These are phyloP conservation scores for Nysson spinosus DNA, from an alignment of 2,888 invertebrate genomes.

Conservation along the genomic window DNA sequence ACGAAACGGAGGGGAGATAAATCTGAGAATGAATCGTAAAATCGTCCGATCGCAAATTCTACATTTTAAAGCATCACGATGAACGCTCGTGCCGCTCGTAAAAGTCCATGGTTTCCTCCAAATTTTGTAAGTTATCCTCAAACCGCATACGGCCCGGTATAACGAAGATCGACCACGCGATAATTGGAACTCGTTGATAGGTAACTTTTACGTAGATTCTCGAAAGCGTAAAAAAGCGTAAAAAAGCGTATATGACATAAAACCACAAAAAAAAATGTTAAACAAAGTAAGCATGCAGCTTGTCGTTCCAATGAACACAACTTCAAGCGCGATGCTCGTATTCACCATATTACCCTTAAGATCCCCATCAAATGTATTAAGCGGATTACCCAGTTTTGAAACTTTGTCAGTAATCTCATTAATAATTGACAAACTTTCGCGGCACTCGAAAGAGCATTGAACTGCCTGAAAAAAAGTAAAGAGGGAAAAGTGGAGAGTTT, in stretches of 20 bases:
- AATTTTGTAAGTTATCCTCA: constrained; percentile 40
- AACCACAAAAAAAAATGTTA: no score
- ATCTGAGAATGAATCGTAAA: constrained; percentile 48
- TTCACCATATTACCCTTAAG: constrained; percentile 31
- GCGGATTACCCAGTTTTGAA: constrained; percentile 34
- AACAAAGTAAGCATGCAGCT: no score
- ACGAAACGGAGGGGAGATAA: constrained; percentile 40
- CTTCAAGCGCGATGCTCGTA: constrained; percentile 37
- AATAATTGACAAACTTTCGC: constrained; percentile 38
- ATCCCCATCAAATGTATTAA: constrained; percentile 30
- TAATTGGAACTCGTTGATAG: no score
- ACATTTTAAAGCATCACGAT: constrained; percentile 29
- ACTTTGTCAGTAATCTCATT: constrained; percentile 36
- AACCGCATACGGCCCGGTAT: background rate
- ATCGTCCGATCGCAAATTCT: constrained; percentile 35
- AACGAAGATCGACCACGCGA: constrained; percentile 40
- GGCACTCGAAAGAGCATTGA: no score
- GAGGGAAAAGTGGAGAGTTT: no score
- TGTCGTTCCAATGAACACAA: no score
- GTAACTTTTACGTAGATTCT: no score
- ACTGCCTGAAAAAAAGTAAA: no score
- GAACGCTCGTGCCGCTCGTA: constrained; percentile 43
- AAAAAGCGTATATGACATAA: no score
- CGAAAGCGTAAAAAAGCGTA: no score
- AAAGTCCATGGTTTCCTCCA: constrained; percentile 29